Conservation (phyloP, 2,888 invertebrate genomes). For the Phasia obesa region DNA sequence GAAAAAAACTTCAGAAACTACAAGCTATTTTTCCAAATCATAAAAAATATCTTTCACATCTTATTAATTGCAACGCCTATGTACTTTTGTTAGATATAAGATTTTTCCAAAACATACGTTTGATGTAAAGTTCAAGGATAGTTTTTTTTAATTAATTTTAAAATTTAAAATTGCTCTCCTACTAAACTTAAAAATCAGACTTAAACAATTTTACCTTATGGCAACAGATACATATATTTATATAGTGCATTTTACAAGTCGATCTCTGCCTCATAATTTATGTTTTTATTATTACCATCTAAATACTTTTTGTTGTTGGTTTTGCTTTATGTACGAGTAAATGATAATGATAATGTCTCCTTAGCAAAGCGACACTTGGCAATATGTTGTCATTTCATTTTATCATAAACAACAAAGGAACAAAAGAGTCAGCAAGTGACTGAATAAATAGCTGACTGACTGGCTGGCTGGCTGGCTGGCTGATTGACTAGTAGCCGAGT, state of each 20-base stretch:
- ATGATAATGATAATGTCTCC: slow-evolving; percentile 33
- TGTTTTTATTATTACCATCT: slow-evolving; percentile 37
- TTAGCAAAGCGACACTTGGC: slow-evolving; percentile 53
- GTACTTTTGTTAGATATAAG: no score
- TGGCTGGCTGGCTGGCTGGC: slow-evolving; percentile 9
- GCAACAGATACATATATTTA: background rate
- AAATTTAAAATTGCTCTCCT: no score
- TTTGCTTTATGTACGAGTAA: slow-evolving; percentile 31
- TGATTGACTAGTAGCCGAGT: background rate
- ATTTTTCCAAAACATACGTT: no score
- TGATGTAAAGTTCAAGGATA: no score
- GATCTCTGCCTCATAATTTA: background rate
- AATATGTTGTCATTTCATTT: slow-evolving; percentile 66
- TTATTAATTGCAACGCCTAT: no score
- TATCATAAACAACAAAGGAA: slow-evolving; percentile 39
- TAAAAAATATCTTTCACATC: no score
- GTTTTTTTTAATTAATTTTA: no score
- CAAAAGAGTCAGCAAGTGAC: slow-evolving; percentile 19
- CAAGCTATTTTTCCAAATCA: no score
- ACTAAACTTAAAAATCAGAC: no score
- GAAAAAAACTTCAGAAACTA: no score
- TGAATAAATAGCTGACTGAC: background rate
- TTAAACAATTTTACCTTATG: no score
- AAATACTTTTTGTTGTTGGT: slow-evolving; percentile 29
- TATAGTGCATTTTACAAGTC: slow-evolving; percentile 13